A percentile compares a stretch with the other conserved stretches of the same genome.
phyloP scores from a whole-genome alignment of 2,797 vertebrate species.

The Myripristis jacobus region DNA sequence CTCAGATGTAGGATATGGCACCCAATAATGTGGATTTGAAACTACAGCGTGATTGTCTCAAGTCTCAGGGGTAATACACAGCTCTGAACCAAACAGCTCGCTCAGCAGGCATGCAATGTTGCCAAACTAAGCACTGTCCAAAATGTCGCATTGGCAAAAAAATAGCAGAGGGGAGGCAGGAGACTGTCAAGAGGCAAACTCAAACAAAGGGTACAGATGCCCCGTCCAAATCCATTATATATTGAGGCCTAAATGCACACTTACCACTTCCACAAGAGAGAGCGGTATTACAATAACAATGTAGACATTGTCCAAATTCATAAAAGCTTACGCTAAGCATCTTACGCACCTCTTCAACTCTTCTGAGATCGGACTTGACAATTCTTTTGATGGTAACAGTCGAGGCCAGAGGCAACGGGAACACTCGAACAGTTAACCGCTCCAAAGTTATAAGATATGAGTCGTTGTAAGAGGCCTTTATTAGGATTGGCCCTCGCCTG shows the following conservation, averaged over 20 bases:
- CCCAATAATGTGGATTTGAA: slow-evolving; percentile 60
- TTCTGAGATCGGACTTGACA: slow-evolving; percentile 36
- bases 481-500: slow-evolving; percentile 20
- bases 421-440: slow-evolving; percentile 38
- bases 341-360: slow-evolving; percentile 35
- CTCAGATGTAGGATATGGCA: slow-evolving; percentile 40
- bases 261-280: slow-evolving; percentile 47
- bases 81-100: slow-evolving; percentile 69
- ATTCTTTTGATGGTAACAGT: slow-evolving; percentile 57
- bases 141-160: slow-evolving; percentile 76
- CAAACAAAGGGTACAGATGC: slow-evolving; percentile 66
- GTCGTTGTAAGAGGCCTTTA: slow-evolving; percentile 42
- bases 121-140: slow-evolving; percentile 78
- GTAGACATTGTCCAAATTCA: slow-evolving; percentile 54
- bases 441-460: slow-evolving; percentile 18
- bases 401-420: slow-evolving; percentile 42
- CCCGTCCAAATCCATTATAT: slow-evolving; percentile 55
- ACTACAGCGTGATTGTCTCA: slow-evolving; percentile 61
- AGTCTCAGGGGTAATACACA: slow-evolving; percentile 65
- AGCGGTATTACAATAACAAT: slow-evolving; percentile 48
- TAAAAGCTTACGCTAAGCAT: slow-evolving; percentile 46
- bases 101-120: slow-evolving; percentile 75
- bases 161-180: slow-evolving; percentile 62
- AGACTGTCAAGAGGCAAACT: slow-evolving; percentile 56
- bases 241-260: slow-evolving; percentile 50